Evolutionary conservation across 2,113 vertebrate species (phyloP).

Genomic region (Nyctereutes procyonoides): DNA sequence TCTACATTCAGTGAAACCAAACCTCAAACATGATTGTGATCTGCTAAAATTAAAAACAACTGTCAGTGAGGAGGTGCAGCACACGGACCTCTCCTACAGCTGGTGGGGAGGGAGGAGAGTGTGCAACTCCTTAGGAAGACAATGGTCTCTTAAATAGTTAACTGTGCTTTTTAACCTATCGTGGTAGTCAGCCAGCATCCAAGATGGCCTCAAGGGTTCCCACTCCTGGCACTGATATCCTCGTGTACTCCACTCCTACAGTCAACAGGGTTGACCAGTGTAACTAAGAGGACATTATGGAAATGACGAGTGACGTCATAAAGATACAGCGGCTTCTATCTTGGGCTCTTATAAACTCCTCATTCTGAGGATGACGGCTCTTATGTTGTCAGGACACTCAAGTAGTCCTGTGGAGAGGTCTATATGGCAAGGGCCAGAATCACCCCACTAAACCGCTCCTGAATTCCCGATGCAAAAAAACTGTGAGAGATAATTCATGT

Average conservation of each 20-base stretch:
- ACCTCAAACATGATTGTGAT: background rate
- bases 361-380: background rate
- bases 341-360: background rate
- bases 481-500: background rate
- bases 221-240: background rate
- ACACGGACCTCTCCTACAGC: accelerated
- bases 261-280: background rate
- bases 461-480: background rate
- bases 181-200: background rate
- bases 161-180: background rate
- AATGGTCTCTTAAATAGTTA: background rate
- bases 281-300: background rate
- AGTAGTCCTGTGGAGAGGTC: background rate
- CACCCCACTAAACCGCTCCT: background rate
- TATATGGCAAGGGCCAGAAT: background rate
- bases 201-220: accelerated
- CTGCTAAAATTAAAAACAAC: background rate
- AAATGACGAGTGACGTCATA: background rate
- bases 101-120: accelerated
- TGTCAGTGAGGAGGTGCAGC: background rate
- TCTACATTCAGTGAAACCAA: background rate
- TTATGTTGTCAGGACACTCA: background rate
- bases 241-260: too few relatives aligned
- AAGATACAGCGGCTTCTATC: background rate
- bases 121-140: background rate